Evolutionary conservation across 2,797 vertebrate genomes (phyloP).

Genomic region (Sus cebifrons): DNA sequence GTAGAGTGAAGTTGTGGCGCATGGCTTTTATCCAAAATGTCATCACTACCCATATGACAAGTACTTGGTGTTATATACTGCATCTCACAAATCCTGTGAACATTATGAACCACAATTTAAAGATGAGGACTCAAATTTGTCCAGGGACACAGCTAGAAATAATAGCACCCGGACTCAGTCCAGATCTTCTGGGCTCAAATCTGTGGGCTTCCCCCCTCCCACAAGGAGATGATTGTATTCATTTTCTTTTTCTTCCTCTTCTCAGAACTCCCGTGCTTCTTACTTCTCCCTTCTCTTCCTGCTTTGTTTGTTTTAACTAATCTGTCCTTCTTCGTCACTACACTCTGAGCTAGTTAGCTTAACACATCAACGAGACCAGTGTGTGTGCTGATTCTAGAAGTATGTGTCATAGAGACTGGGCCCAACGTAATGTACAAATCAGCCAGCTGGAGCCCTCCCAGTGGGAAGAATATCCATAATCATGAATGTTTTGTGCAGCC

Average conservation of each 20-base stretch:
- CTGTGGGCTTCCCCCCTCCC: background rate
- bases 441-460: background rate
- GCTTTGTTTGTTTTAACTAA: background rate
- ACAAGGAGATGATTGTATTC: background rate
- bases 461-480: background rate
- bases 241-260: background rate
- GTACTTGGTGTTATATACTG: background rate
- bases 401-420: background rate
- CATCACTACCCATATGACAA: background rate
- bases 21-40: background rate
- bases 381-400: background rate
- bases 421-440: background rate
- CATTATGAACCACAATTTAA: background rate
- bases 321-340: background rate
- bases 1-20: background rate
- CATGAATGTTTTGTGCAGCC: background rate
- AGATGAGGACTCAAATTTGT: background rate
- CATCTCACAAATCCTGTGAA: background rate
- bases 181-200: background rate
- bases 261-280: background rate
- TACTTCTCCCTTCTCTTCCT: too few relatives aligned
- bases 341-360: background rate
- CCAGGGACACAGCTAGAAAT: background rate
- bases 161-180: background rate
- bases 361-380: background rate